phyloP scores from a whole-genome alignment of 1,140 invertebrate genomes.

The Nasonia giraulti region DNA sequence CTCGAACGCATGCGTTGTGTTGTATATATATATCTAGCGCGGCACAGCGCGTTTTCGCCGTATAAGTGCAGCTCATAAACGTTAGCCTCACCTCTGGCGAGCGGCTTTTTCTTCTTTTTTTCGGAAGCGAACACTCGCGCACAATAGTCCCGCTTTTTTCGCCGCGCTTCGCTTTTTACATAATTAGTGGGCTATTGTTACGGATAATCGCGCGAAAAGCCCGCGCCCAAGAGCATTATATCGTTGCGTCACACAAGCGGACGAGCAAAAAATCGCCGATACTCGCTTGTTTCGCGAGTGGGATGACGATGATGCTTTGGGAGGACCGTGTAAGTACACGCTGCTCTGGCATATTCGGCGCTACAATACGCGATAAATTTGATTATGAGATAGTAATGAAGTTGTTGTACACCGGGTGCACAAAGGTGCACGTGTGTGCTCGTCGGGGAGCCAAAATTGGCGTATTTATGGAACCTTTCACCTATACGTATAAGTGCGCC shows the following conservation, averaged over 20 bases:
- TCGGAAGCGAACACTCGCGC: conserved; percentile 2
- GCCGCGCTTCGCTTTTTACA: neutral
- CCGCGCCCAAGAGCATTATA: neutral
- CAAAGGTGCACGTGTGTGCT: neutral
- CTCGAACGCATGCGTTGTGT: neutral
- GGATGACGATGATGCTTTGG: neutral
- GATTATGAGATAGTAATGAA: conserved; percentile 39
- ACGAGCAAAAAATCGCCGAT: neutral
- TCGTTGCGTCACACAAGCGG: conserved; percentile 11
- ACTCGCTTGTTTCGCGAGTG: neutral
- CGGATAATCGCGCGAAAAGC: conserved; percentile 15
- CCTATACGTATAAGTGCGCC: neutral
- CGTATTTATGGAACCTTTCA: conserved; percentile 41
- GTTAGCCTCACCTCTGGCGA: neutral
- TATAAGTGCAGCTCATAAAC: conserved; percentile 21
- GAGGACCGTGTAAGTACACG: neutral
- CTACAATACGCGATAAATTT: conserved; percentile 40
- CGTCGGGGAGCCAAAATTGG: conserved; percentile 4
- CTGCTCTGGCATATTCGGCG: neutral
- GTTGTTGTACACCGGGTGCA: conserved; percentile 15
- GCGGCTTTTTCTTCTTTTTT: conserved; percentile 8
- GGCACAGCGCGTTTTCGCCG: neutral
- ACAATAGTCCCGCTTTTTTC: neutral
- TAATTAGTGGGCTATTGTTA: conserved; percentile 47
- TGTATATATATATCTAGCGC: neutral